phyloP scores from a whole-genome alignment of 2,797 vertebrate genomes.

The Esox masquinongy region DNA sequence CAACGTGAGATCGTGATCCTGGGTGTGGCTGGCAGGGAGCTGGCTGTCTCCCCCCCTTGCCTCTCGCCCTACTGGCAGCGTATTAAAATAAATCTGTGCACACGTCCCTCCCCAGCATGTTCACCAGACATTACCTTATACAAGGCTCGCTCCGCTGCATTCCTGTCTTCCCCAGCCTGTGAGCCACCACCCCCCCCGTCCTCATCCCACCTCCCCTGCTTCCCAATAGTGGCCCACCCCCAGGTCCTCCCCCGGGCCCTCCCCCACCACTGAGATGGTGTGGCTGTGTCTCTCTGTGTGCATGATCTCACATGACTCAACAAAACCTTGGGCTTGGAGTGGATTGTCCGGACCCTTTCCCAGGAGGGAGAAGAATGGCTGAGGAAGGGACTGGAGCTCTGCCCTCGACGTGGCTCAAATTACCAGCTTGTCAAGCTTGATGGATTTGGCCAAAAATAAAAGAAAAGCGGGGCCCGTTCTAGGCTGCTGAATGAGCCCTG shows the following conservation, averaged over 20 bases:
- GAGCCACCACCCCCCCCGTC: constrained; percentile 58
- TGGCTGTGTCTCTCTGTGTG: constrained; percentile 85
- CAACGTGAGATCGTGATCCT: constrained; percentile 57
- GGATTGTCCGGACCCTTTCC: constrained; percentile 82
- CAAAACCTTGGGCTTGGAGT: constrained; percentile 86
- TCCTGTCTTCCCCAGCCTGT: constrained; percentile 80
- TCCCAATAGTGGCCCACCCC: constrained; percentile 52
- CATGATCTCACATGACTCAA: constrained; percentile 98
- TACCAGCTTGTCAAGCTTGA: constrained; percentile 90
- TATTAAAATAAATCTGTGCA: constrained; percentile 81
- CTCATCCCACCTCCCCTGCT: constrained; percentile 38
- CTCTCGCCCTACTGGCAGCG: constrained; percentile 62
- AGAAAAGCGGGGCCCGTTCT: constrained; percentile 81
- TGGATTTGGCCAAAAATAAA: constrained; percentile 97
- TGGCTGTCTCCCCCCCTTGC: constrained; percentile 34
- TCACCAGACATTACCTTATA: constrained; percentile 96
- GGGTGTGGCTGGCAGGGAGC: constrained; percentile 47
- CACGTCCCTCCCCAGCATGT: constrained; percentile 79
- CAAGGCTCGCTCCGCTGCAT: constrained; percentile 83
- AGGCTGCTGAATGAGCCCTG: constrained; percentile 87
- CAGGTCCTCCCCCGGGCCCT: background rate
- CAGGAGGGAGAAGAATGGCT: constrained; percentile 83
- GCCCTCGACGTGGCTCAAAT: constrained; percentile 87
- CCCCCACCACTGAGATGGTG: constrained; percentile 50
- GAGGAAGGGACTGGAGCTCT: constrained; percentile 83